Conservation (phyloP, 2,797 vertebrate genomes). For the Cyclopterus lumpus region DNA sequence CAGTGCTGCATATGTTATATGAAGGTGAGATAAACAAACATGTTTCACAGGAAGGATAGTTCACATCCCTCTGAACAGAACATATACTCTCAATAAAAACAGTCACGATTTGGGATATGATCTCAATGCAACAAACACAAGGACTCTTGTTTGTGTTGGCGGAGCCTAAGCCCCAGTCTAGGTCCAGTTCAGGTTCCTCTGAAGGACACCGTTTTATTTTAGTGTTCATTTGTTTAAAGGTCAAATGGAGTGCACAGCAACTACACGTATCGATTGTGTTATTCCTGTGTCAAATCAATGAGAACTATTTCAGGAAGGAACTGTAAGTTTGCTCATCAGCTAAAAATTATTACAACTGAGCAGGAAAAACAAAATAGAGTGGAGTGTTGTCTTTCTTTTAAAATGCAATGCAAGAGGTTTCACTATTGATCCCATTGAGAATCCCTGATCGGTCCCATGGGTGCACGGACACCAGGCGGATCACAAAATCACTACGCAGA, state of each 20-base stretch:
- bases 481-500: conserved; percentile 62
- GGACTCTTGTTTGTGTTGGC: conserved; percentile 17
- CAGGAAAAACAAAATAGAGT: conserved; percentile 1
- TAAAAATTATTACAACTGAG: conserved; percentile 13
- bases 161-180: conserved; percentile 8
- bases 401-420: conserved; percentile 6
- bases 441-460: conserved; percentile 63
- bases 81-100: neutral
- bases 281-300: conserved; percentile 58
- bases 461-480: conserved; percentile 29
- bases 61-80: conserved; percentile 8
- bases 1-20: neutral
- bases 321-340: conserved; percentile 10
- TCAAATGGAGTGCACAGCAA: conserved; percentile 50
- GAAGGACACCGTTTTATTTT: conserved; percentile 48
- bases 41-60: neutral
- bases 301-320: conserved; percentile 45
- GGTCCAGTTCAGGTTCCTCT: conserved; percentile 8
- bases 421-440: conserved; percentile 27
- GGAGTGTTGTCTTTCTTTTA: neutral
- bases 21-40: neutral
- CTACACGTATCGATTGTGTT: conserved; percentile 55
- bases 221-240: conserved; percentile 62
- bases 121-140: conserved; percentile 6
- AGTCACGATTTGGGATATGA: neutral